These are phyloP conservation scores for Litoditis marina DNA, from an alignment of 2,888 invertebrate species.

Conservation along the genomic window DNA sequence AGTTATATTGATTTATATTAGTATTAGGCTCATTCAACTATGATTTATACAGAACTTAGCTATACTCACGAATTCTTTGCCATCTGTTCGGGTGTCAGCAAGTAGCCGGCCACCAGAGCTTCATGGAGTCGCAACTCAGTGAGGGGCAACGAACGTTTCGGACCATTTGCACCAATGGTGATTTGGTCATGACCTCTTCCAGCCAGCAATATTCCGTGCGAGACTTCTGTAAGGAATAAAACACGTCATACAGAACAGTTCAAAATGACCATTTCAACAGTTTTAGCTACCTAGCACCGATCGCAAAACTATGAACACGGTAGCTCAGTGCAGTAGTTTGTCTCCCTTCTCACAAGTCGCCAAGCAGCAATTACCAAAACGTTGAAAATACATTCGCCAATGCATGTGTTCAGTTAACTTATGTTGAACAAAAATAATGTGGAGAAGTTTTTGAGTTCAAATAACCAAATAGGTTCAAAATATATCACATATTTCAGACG, in stretches of 20 bases:
- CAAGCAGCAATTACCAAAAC: too few relatives aligned
- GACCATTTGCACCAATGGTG: constrained; percentile 25
- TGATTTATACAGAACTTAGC: too few relatives aligned
- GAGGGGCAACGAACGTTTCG: constrained; percentile 14
- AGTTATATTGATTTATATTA: too few relatives aligned
- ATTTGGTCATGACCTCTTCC: constrained; percentile 31
- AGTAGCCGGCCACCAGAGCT: constrained; percentile 26
- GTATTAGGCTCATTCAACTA: too few relatives aligned
- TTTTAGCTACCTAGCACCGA: too few relatives aligned
- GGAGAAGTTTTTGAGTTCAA: too few relatives aligned
- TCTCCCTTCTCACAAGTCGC: too few relatives aligned
- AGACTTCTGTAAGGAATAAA: constrained; percentile 30
- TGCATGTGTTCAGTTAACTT: too few relatives aligned
- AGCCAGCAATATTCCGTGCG: constrained; percentile 35
- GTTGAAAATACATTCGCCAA: too few relatives aligned
- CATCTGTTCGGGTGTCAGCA: constrained; percentile 39
- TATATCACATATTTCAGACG: too few relatives aligned
- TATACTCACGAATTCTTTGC: constrained; percentile 21
- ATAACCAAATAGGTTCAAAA: too few relatives aligned
- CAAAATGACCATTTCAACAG: background rate
- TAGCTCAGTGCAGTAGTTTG: background rate
- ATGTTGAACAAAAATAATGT: too few relatives aligned
- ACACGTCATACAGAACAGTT: background rate
- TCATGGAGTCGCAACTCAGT: constrained; percentile 31
- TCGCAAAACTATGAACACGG: background rate